Conservation (phyloP, 64 coral and sea anemone genomes). For the Montipora capricornis region DNA sequence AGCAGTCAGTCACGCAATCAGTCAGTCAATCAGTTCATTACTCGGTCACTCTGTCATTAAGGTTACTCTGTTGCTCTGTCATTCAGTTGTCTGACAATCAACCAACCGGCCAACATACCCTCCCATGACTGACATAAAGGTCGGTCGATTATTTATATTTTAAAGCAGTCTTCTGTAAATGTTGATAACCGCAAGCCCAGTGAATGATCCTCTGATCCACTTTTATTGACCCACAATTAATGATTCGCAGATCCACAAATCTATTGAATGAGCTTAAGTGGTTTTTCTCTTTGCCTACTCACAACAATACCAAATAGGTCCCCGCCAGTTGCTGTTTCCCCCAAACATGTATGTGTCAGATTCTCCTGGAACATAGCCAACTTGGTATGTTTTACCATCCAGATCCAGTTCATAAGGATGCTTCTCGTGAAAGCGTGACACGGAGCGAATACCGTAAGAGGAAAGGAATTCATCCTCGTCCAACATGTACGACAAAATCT, state of each 20-base stretch:
- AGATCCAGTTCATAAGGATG: conserved; percentile 70
- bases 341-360: conserved; percentile 86
- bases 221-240: no score
- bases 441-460: conserved; percentile 84
- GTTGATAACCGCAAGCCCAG: background rate
- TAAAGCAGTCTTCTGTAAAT: background rate
- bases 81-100: background rate
- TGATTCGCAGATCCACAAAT: no score
- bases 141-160: no score
- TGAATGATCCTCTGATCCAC: background rate
- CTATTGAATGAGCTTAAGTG: background rate
- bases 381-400: conserved; percentile 54
- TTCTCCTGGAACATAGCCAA: conserved; percentile 89
- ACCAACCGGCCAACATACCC: no score
- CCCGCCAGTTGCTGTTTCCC: conserved; percentile 96
- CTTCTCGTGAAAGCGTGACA: conserved; percentile 86
- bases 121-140: no score
- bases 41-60: no score
- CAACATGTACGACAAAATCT: conserved; percentile 68
- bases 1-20: no score
- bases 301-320: conserved; percentile 90
- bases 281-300: background rate
- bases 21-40: no score
- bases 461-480: conserved; percentile 89
- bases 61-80: background rate